Evolutionary conservation across 2,797 vertebrate genomes (phyloP).

Genomic region (Sebastes iracundus): DNA sequence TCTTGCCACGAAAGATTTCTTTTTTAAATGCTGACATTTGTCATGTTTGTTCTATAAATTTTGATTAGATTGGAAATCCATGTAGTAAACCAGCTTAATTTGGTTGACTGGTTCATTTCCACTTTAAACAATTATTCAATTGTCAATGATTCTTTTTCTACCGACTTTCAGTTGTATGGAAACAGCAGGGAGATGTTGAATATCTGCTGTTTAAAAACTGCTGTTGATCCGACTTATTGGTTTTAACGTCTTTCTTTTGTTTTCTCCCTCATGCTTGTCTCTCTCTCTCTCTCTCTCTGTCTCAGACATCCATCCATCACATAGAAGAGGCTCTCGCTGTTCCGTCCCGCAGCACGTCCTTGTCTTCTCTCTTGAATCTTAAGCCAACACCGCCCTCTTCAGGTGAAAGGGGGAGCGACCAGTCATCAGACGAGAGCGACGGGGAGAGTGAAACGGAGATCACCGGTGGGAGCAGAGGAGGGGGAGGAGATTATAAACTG

Average conservation of each 20-base stretch:
- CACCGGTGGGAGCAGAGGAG: neutral
- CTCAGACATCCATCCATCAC: slow-evolving; percentile 45
- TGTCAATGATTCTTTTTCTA: too few species aligned
- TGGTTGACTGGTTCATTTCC: too few species aligned
- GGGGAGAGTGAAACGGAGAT: neutral
- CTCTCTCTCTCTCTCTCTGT: neutral
- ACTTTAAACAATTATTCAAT: too few species aligned
- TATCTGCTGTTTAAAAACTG: neutral
- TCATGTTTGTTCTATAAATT: too few species aligned
- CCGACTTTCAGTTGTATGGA: neutral
- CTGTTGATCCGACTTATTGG: neutral
- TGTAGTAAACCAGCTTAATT: too few species aligned
- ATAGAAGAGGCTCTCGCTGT: neutral
- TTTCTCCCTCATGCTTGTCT: neutral
- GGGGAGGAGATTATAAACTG: slow-evolving; percentile 4
- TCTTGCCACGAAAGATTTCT: too few species aligned
- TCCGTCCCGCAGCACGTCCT: accelerated
- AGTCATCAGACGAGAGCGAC: neutral
- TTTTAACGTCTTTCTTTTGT: neutral
- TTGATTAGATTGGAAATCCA: too few species aligned
- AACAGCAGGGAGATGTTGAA: neutral
- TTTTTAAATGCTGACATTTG: too few species aligned
- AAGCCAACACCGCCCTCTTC: slow-evolving; percentile 20
- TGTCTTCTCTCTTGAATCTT: neutral
- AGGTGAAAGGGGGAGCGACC: neutral